These are phyloP conservation scores for Puma concolor DNA, from an alignment of 2,113 vertebrate species.

Conservation along the genomic window DNA sequence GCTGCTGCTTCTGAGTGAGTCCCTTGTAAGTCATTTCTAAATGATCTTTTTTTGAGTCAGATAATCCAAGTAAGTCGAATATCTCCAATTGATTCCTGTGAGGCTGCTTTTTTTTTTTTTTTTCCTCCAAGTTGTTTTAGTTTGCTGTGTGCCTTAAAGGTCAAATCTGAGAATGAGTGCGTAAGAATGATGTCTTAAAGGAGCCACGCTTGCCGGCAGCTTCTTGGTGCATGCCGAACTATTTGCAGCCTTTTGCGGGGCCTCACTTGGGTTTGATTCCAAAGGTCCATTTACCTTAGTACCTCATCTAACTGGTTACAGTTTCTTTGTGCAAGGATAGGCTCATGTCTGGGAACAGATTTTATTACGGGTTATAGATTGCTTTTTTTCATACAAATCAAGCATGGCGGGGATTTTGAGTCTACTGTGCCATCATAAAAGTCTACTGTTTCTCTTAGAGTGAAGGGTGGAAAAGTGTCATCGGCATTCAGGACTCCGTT, in stretches of 20 bases:
- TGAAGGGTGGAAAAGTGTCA: not conserved
- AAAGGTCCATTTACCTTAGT: not conserved
- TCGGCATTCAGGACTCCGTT: not conserved
- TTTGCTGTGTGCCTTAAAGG: slow-evolving; percentile 43
- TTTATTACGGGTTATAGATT: not conserved
- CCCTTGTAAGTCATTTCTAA: slow-evolving; percentile 72
- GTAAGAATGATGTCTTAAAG: not conserved
- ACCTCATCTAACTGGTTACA: not conserved
- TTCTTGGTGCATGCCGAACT: not conserved
- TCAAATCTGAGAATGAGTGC: not conserved
- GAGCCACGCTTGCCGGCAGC: not conserved
- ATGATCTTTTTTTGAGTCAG: slow-evolving; percentile 55
- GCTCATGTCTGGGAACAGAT: not conserved
- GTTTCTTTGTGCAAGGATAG: not conserved
- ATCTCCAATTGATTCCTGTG: slow-evolving; percentile 57
- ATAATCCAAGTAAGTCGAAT: slow-evolving; percentile 63
- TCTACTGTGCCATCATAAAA: not conserved
- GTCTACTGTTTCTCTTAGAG: not conserved
- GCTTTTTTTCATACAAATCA: not conserved
- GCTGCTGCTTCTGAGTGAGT: slow-evolving; percentile 70
- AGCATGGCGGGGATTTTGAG: not conserved
- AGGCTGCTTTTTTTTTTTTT: not conserved
- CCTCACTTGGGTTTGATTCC: not conserved
- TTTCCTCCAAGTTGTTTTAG: not conserved
- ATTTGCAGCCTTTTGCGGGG: not conserved